phyloP scores from a whole-genome alignment of 2,113 vertebrate species.

The Cinclus cinclus region DNA sequence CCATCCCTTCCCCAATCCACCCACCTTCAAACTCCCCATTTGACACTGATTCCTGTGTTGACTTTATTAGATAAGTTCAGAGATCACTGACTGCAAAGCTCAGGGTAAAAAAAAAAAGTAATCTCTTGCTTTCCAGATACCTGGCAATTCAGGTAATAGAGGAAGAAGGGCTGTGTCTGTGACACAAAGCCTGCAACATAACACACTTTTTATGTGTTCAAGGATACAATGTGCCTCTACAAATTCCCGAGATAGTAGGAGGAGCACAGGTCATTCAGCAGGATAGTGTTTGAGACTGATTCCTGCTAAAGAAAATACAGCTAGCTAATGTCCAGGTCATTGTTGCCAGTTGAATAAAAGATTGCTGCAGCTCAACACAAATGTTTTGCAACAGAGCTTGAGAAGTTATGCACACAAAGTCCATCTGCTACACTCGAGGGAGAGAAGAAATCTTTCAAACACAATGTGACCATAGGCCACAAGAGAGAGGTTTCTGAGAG shows the following conservation, averaged over 20 bases:
- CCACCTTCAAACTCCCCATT: background rate
- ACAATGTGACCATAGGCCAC: background rate
- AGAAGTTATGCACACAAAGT: background rate
- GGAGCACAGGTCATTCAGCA: background rate
- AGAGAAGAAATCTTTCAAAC: background rate
- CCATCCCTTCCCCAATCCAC: background rate
- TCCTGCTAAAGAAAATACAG: background rate
- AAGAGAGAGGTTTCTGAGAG: background rate
- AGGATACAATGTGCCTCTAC: background rate
- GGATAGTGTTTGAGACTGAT: background rate
- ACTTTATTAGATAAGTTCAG: background rate
- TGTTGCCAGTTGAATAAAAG: background rate
- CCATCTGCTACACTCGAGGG: background rate
- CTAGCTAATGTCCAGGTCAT: background rate
- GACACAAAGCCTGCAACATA: background rate
- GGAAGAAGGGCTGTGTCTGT: background rate
- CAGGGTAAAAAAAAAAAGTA: background rate
- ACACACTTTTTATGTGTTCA: background rate
- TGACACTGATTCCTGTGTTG: background rate
- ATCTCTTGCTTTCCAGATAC: background rate
- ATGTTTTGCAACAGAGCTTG: background rate
- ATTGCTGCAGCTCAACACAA: background rate
- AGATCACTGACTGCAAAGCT: background rate
- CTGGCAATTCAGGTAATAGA: background rate
- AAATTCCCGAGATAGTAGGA: background rate